Evolutionary conservation across 2,888 invertebrate species (phyloP), one percentile per base, ranked within the genome.

Genomic region (Trachelus iudaicus): DNA sequence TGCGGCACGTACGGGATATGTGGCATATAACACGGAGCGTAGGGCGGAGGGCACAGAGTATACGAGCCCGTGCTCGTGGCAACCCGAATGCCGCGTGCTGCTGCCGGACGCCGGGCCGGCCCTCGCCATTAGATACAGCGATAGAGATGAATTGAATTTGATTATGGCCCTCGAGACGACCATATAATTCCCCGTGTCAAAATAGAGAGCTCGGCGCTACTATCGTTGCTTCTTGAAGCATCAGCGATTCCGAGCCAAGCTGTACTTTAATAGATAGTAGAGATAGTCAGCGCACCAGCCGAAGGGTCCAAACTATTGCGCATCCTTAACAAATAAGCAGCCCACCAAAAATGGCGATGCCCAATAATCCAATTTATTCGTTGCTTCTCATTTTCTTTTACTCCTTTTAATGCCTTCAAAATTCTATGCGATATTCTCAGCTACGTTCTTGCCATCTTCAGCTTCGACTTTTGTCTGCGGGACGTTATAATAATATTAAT

Each of bases 81-180:
- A 40, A 1, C 40, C 15, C 1, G 40, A 15, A 15, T 40, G 40
- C 40, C 40, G 40, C 69, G 69, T 68, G n/a, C 73, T 34, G 71
- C 35, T 34, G 71, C 35, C n/a, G 71, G 69, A 31, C 71, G 40
- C 35, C 37, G 23, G 69, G 73, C 76, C 74, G 73, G 79, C 78
- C 80, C 79, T 73, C 35, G 73, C 82, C 78, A 83, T 85, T 84
- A 85, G 85, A 87, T 81, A 81, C 74, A 77, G 81, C 82, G 86
- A 89, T 88, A 84, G 82, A 86, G 84, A 87, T 83, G 83, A 86
- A 88, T 89, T 86, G 85, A 86, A 86, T 87, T 85, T 83, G 84
- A 89, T 89, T 85, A 83, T 80, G 82, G 80, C 79, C 78, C 77
- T 75, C 76, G 75, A 81, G 76, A 37, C 75, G 79, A 81, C 84